phyloP scores from a whole-genome alignment of 2,113 vertebrate genomes.

The Toxostoma redivivum region DNA sequence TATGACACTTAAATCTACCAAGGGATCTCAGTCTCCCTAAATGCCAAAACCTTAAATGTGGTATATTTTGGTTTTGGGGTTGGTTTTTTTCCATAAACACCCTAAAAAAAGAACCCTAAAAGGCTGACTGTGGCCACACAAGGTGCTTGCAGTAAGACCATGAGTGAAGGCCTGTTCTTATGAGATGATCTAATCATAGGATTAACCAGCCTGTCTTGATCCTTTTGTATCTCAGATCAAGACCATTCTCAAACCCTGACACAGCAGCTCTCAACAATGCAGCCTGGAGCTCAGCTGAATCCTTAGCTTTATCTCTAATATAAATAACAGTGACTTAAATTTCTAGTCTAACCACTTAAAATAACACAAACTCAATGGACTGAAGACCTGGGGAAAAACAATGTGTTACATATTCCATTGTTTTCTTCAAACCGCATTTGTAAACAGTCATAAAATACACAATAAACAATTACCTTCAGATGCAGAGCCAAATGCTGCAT shows the following conservation, averaged over 20 bases:
- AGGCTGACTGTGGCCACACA: not conserved
- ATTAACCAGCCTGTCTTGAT: not conserved
- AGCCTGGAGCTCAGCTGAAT: not conserved
- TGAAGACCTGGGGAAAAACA: slow-evolving; percentile 1
- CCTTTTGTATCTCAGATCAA: not conserved
- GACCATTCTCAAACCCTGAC: not conserved
- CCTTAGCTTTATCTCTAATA: not conserved
- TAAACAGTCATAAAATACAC: slow-evolving; percentile 36
- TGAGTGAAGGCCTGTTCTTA: not conserved
- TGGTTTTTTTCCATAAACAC: not conserved
- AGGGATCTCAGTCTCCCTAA: not conserved
- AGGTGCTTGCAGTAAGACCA: not conserved
- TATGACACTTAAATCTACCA: not conserved
- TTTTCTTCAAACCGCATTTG: not conserved
- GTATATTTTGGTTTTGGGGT: not conserved
- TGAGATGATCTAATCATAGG: not conserved
- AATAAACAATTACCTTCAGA: slow-evolving; percentile 24
- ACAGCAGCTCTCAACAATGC: not conserved
- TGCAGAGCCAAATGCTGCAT: slow-evolving; percentile 16
- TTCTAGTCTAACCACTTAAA: slow-evolving; percentile 13
- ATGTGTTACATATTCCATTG: not conserved
- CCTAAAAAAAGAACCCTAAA: not conserved
- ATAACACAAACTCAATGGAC: not conserved
- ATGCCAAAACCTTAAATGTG: not conserved
- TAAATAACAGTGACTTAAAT: slow-evolving; percentile 24